Percentiles rank a stretch among this genome's conserved stretches.
These are phyloP conservation scores for Dendrophyllia cribrosa DNA, from an alignment of 64 coral and sea anemone species.

Conservation along the genomic window DNA sequence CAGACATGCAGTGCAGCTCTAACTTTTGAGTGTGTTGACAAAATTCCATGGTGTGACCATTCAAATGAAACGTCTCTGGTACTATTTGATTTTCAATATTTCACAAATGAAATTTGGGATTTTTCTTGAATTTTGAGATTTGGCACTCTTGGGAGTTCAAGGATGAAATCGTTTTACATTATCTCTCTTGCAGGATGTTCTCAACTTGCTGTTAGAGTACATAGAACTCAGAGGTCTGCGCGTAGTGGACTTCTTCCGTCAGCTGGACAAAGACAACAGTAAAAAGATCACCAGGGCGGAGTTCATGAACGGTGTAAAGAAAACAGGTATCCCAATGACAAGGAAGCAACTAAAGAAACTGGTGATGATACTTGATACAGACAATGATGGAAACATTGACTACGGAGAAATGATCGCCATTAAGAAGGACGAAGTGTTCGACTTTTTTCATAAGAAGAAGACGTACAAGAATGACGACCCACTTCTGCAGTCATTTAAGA, in stretches of 20 bases:
- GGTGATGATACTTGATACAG: constrained; percentile 79
- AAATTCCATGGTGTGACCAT: too few species aligned
- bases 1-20: too few species aligned
- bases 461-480: constrained; percentile 77
- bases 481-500: constrained; percentile 45
- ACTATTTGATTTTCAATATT: too few species aligned
- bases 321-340: constrained; percentile 91
- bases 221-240: constrained; percentile 90
- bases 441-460: constrained; percentile 94
- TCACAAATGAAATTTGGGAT: too few species aligned
- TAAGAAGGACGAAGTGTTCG: constrained; percentile 84
- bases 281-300: constrained; percentile 88
- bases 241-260: constrained; percentile 90
- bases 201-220: constrained; percentile 92
- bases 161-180: not conserved
- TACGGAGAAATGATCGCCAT: constrained; percentile 95
- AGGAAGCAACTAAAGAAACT: constrained; percentile 84
- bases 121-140: too few species aligned
- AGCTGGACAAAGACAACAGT: constrained; percentile 88
- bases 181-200: constrained; percentile 75
- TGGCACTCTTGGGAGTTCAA: too few species aligned
- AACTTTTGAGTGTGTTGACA: too few species aligned
- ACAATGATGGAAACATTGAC: constrained; percentile 92
- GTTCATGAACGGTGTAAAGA: constrained; percentile 86
- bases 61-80: too few species aligned